Percentiles rank a stretch among this genome's conserved stretches.
Evolutionary conservation across 2,113 vertebrate species (phyloP).

Genomic region (Sylvilagus bachmani): DNA sequence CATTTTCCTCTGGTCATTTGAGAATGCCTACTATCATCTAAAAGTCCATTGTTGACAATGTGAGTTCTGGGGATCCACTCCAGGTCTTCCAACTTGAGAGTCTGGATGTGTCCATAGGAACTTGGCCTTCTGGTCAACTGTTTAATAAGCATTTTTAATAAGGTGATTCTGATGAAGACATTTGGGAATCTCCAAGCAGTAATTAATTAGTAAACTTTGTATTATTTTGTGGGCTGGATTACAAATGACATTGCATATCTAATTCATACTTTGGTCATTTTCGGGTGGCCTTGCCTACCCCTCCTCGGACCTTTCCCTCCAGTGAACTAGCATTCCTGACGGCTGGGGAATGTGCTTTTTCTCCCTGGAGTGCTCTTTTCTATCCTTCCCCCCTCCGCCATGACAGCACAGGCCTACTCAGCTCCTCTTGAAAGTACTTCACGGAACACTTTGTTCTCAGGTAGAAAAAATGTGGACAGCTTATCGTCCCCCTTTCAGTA

Average conservation of each 20-base stretch:
- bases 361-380: background rate
- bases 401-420: background rate
- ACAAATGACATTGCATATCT: background rate
- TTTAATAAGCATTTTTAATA: conserved; percentile 36
- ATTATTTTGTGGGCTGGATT: conserved; percentile 11
- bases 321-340: background rate
- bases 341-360: background rate
- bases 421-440: conserved; percentile 8
- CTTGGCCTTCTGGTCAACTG: background rate
- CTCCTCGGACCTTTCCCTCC: background rate
- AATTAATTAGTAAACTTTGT: background rate
- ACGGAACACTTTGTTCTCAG: conserved; percentile 60
- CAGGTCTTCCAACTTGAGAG: background rate
- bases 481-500: conserved; percentile 59
- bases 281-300: background rate
- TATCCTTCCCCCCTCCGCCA: background rate
- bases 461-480: conserved; percentile 36
- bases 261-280: background rate
- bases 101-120: background rate
- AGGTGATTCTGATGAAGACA: conserved; percentile 25
- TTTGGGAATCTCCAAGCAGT: background rate
- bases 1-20: conserved; percentile 3
- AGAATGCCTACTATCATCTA: background rate
- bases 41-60: conserved; percentile 34
- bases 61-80: background rate